A percentile compares a stretch with the other conserved stretches of the same genome.
Evolutionary conservation across 2,888 invertebrate genomes (phyloP).

Genomic region (Drosophila mimica): DNA sequence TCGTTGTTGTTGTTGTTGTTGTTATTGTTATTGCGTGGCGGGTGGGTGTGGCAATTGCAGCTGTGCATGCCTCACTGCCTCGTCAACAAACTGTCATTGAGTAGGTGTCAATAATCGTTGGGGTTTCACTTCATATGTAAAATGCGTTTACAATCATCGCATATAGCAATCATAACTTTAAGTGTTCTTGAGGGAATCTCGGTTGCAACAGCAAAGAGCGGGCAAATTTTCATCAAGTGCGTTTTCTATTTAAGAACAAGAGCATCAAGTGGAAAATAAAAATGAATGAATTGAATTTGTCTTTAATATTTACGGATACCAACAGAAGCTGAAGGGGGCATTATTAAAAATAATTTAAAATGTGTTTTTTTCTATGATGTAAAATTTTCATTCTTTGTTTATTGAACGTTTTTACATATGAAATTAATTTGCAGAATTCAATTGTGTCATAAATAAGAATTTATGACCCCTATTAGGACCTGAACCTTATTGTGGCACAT

Average conservation of each 20-base stretch:
- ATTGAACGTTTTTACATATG: neutral
- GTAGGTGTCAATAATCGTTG: slow-evolving; percentile 67
- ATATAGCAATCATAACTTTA: neutral
- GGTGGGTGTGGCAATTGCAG: slow-evolving; percentile 26
- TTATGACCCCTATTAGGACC: neutral
- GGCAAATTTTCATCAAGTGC: neutral
- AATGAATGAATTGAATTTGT: neutral
- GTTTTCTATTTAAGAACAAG: neutral
- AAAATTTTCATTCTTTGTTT: neutral
- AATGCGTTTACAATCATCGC: neutral
- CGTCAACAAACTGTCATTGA: slow-evolving; percentile 53
- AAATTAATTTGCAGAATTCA: neutral
- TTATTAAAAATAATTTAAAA: neutral
- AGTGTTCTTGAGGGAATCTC: neutral
- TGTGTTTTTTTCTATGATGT: neutral
- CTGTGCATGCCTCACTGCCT: slow-evolving; percentile 37
- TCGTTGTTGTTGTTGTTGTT: slow-evolving; percentile 38
- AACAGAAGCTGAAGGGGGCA: neutral
- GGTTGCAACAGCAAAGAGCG: neutral
- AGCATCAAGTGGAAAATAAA: neutral
- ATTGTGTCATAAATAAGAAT: neutral
- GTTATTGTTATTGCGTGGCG: slow-evolving; percentile 9
- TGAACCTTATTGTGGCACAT: too few species aligned
- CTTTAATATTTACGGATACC: neutral
- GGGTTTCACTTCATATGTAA: slow-evolving; percentile 26